Percentiles rank a stretch among this genome's conserved stretches.
Evolutionary conservation across 1,140 invertebrate species (phyloP).

Genomic region (Tribolium castaneum): DNA sequence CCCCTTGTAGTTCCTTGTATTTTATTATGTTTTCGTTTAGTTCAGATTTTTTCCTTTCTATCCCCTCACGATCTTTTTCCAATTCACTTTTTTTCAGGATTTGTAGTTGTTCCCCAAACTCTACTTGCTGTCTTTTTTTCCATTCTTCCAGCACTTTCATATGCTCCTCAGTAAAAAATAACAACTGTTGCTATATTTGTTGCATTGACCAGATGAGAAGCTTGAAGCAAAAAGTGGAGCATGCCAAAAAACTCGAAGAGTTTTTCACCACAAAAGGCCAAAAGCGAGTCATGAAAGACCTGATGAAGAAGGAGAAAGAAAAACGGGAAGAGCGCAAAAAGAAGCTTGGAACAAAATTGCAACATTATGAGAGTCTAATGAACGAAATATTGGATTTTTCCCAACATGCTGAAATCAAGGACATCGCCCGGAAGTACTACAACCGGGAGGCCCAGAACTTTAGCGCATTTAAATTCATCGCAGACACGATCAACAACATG

Average conservation of each 20-base stretch:
- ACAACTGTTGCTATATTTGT: no score
- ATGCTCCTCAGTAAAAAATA: background rate
- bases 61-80: constrained; percentile 39
- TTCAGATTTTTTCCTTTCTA: constrained; percentile 51
- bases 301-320: constrained; percentile 77
- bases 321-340: constrained; percentile 71
- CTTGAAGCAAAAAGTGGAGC: constrained; percentile 83
- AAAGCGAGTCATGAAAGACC: constrained; percentile 78
- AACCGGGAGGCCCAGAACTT: constrained; percentile 92
- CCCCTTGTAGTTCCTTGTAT: constrained; percentile 51
- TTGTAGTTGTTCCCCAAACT: constrained; percentile 65
- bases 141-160: constrained; percentile 67
- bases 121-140: constrained; percentile 66
- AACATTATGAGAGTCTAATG: constrained; percentile 79
- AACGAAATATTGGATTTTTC: constrained; percentile 71
- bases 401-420: constrained; percentile 75
- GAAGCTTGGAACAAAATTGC: constrained; percentile 75
- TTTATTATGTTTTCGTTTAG: constrained; percentile 63
- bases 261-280: constrained; percentile 88
- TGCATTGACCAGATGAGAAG: constrained; percentile 82
- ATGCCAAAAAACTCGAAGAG: constrained; percentile 84
- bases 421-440: constrained; percentile 79
- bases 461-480: constrained; percentile 91
- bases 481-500: constrained; percentile 88
- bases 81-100: constrained; percentile 60